Base-by-base conservation (phyloP, 2,888 invertebrate species). In the Pachymerium ferrugineum region DNA sequence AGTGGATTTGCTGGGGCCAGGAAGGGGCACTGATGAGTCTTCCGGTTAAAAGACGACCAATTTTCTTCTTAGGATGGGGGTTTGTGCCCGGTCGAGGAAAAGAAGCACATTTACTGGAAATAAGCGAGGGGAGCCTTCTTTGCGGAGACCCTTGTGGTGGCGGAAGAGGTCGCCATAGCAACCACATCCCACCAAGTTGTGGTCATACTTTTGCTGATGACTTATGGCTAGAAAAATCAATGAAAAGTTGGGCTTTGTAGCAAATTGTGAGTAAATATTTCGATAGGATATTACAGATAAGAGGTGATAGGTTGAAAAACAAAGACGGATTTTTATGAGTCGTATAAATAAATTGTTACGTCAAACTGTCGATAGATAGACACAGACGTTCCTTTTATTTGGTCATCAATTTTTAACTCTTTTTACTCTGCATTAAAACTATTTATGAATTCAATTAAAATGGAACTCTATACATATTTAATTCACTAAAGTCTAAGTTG, bases 11-110 rank as follows among this genome's bases (percentile, higher is more conserved):
- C 19, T 16, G 47, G 22, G 19, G 47, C 19, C 16, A 47, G 47
- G 47, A 47, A 47, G 47, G 47, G 47, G 19, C 47, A 47, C 47
- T 47, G 47, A 47, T 47, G 47, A 47, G 47, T 47, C 22, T 47
- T 16, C 47, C 47, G 47, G 47, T 47, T 47, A 47, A 47, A 47
- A 47, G 47, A 47, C 19, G 19, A 47, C 47, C 47, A 47, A 47
- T 47, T 47, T 22, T 47, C 47, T 47, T 47, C 47, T 47, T 22
- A 16, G 3, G 47, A 47, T 47, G 47, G 19, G 47, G 22, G 47
- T 16, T 38, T 47, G 47, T 47, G 47, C 47, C 47, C 22, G 47
- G 22, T 47, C 47, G 47, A 47, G 47, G 47, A 22, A 47, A 22
- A 47, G 47, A 22, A 47, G 47, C 19, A 47, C 19, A 47, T 19